Base-by-base conservation (phyloP, 1,140 invertebrate genomes). In the Diprion similis region DNA sequence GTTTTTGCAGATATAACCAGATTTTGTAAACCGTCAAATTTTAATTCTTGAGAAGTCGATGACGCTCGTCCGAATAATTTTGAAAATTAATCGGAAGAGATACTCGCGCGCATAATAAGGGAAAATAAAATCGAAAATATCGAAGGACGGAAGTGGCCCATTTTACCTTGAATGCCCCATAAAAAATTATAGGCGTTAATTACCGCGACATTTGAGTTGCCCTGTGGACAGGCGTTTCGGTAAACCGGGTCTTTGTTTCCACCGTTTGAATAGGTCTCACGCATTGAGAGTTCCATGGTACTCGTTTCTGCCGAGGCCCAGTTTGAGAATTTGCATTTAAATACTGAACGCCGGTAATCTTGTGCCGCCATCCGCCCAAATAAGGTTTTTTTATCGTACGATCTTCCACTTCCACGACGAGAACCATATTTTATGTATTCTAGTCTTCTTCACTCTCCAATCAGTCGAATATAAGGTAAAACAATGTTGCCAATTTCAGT, bases 251-350 rank as follows among this genome's bases (percentile, higher is more conserved):
- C 11, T 77, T 82, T 76, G 81, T 85, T 78, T 87, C 84, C n/a
- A 89, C 89, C 10, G 90, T 92, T 85, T 93, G 92, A 6, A 91
- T 90, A 68, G 90, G 88, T 73, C 90, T 85, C 71, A 89, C 90
- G 67, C 85, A 90, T 76, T 87, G 90, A 66, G 83, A 85, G 73
- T 89, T 85, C 9, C 85, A 84, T n/a, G 87, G 83, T 45, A 89
- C 46, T 77, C 86, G 88, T 73, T 89, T 87, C 18, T 84, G 80
- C 59, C 85, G 85, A 59, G 91, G 91, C 8, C 89, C 90, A 45
- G 92, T 93, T 83, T 94, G 92, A 0, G 91, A 90, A 77, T 86
- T 90, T 10, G 91, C 92, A 81, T 93, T 91, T 74, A 92, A 88
- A 81, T 91, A 93, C 73, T 90, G 84, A 10, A 87, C 48, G 78